These are phyloP conservation scores for Machaerirhynchus nigripectus DNA, from an alignment of 2,113 vertebrate genomes.

Conservation along the genomic window DNA sequence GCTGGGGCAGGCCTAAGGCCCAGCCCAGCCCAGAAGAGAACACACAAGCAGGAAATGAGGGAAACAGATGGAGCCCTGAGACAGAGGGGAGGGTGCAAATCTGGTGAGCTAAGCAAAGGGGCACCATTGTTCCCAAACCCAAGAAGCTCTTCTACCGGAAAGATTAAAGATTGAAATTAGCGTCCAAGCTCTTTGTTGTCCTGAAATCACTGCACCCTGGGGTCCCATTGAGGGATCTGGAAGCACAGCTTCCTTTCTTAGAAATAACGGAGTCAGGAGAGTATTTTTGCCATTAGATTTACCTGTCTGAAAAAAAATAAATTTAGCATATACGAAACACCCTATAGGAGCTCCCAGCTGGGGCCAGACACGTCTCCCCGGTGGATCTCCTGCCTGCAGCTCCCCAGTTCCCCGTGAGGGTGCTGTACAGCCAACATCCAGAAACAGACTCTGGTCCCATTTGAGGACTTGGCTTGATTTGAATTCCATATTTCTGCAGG, in stretches of 20 bases:
- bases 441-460: neutral
- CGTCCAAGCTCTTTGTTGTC: neutral
- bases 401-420: rapidly evolving
- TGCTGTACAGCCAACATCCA: neutral
- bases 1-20: neutral
- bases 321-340: neutral
- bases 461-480: neutral
- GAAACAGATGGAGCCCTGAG: slow-evolving; percentile 44
- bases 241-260: neutral
- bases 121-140: neutral
- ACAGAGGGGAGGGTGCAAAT: neutral
- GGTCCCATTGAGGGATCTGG: neutral
- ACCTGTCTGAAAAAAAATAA: neutral
- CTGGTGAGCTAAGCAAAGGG: neutral
- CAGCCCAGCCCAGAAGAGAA: neutral
- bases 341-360: neutral
- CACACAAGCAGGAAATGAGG: neutral
- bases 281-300: neutral
- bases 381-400: neutral
- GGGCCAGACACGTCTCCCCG: rapidly evolving
- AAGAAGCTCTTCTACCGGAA: neutral
- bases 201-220: neutral
- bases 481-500: neutral
- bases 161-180: neutral
- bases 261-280: neutral